phyloP scores from a whole-genome alignment of 2,113 vertebrate genomes.

The Panurus biarmicus region DNA sequence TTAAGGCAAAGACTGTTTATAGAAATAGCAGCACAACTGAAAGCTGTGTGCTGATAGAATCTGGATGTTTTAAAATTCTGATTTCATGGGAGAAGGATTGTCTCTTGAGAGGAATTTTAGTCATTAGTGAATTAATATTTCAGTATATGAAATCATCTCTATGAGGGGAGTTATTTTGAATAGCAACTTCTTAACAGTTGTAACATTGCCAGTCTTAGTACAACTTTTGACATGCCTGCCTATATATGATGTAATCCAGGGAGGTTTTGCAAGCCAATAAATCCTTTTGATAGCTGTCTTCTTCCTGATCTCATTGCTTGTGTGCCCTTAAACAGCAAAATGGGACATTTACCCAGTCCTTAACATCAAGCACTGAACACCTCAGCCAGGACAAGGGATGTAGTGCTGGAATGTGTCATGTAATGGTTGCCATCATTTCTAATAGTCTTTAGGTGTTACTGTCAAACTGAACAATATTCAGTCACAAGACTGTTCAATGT shows the following conservation, averaged over 20 bases:
- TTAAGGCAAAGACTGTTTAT: not conserved
- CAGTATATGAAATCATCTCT: not conserved
- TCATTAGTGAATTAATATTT: not conserved
- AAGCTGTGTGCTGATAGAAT: not conserved
- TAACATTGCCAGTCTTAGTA: not conserved
- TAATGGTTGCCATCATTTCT: not conserved
- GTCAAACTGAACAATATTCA: not conserved
- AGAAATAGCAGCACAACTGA: not conserved
- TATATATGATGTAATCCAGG: not conserved
- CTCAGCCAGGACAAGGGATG: not conserved
- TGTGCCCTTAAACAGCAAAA: not conserved
- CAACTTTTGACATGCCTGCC: not conserved
- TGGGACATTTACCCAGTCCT: not conserved
- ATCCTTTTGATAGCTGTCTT: not conserved
- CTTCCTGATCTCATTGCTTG: not conserved
- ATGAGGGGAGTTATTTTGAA: not conserved
- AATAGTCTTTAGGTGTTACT: not conserved
- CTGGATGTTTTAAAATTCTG: not conserved
- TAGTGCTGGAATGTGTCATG: not conserved
- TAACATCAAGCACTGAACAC: not conserved
- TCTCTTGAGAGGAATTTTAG: not conserved
- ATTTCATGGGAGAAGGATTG: not conserved
- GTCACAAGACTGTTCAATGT: not conserved
- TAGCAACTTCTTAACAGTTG: not conserved
- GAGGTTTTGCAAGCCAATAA: not conserved